Conservation (phyloP, 2,113 vertebrate genomes). For the Crotalus helleri region DNA sequence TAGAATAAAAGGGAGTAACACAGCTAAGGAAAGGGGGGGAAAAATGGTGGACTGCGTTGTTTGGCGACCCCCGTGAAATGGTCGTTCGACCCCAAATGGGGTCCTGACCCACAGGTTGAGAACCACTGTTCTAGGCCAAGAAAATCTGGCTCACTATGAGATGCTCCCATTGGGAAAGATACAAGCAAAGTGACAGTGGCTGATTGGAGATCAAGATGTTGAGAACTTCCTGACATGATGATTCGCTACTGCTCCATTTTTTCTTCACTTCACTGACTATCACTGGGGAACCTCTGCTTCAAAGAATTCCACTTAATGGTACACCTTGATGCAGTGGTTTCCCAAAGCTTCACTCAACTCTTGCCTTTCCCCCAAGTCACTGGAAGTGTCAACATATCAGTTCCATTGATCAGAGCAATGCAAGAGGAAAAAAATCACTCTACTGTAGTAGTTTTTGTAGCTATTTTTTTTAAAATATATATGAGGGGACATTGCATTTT, state of each 20-base stretch:
- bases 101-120: too few relatives aligned
- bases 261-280: neutral
- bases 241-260: neutral
- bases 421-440: neutral
- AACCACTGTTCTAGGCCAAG: neutral
- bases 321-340: neutral
- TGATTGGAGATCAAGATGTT: neutral
- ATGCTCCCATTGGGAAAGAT: neutral
- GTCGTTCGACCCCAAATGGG: too few relatives aligned
- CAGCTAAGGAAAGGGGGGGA: too few relatives aligned
- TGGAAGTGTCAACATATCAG: neutral
- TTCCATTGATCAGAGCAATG: neutral
- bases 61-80: too few relatives aligned
- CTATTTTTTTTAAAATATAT: neutral
- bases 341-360: neutral
- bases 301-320: neutral
- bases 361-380: neutral
- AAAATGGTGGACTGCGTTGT: too few relatives aligned
- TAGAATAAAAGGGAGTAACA: too few relatives aligned
- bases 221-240: neutral
- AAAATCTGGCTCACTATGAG: neutral
- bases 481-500: neutral
- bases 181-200: neutral
- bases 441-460: neutral
- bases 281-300: neutral